These are phyloP conservation scores for Lysiphlebus fabarum DNA, from an alignment of 1,140 invertebrate genomes.

Conservation along the genomic window DNA sequence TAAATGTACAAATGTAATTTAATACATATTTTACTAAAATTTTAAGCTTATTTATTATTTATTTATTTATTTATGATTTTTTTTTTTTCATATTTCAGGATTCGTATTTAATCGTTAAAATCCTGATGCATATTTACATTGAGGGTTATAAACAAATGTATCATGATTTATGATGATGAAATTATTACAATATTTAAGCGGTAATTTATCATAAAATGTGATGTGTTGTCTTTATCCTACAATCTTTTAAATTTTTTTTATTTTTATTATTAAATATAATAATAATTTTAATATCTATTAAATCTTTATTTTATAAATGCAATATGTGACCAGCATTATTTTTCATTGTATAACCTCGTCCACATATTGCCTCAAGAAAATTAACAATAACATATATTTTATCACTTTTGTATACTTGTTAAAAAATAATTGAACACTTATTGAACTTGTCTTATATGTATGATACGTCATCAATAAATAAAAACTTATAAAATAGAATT, in stretches of 20 bases:
- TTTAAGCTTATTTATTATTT: no score
- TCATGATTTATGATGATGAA: background rate
- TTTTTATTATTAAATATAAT: no score
- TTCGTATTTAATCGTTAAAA: no score
- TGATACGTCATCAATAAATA: background rate
- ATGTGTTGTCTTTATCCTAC: background rate
- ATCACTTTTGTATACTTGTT: no score
- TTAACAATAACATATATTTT: no score
- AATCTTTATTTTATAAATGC: background rate
- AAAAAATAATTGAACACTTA: no score
- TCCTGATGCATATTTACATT: background rate
- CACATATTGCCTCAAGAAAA: background rate
- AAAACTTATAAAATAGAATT: no score
- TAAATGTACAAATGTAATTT: no score
- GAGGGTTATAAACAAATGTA: background rate
- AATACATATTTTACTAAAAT: no score
- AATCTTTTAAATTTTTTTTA: background rate
- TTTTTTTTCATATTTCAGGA: no score
- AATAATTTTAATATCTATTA: background rate
- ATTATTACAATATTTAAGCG: constrained; percentile 1
- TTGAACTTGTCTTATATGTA: background rate
- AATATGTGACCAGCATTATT: no score
- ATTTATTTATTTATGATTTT: no score
- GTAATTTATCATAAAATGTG: background rate
- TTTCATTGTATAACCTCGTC: background rate